Conservation (phyloP, 1,140 invertebrate species). For the Hestina assimilis region DNA sequence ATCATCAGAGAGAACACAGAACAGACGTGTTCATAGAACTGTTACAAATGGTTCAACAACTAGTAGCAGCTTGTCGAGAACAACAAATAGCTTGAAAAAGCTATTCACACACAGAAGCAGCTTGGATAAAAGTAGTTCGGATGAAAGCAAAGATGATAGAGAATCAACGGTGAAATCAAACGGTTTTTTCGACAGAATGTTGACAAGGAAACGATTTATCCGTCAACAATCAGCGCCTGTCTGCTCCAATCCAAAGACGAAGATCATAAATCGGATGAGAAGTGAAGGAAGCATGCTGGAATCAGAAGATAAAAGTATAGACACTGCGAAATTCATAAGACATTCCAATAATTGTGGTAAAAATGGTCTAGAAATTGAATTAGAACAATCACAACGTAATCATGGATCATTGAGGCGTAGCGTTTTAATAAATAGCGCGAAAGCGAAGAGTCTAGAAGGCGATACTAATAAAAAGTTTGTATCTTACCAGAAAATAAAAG, state of each 20-base stretch:
- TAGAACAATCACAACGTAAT: slow-evolving; percentile 39
- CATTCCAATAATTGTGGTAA: slow-evolving; percentile 60
- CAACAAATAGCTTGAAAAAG: slow-evolving; percentile 69
- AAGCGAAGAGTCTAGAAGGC: slow-evolving; percentile 64
- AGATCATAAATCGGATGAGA: slow-evolving; percentile 53
- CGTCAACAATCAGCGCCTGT: slow-evolving; percentile 69
- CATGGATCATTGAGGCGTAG: slow-evolving; percentile 68
- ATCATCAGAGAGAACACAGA: slow-evolving; percentile 46
- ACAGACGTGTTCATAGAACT: slow-evolving; percentile 51
- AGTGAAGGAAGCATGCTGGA: slow-evolving; percentile 62
- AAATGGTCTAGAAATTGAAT: slow-evolving; percentile 50
- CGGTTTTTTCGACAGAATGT: slow-evolving; percentile 60
- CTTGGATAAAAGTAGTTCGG: slow-evolving; percentile 63
- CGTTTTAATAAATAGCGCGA: slow-evolving; percentile 72
- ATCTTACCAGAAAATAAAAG: slow-evolving; percentile 59
- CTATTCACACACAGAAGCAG: slow-evolving; percentile 70
- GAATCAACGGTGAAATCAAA: slow-evolving; percentile 39
- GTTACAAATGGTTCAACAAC: slow-evolving; percentile 79
- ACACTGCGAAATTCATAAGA: slow-evolving; percentile 47
- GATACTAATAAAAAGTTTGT: slow-evolving; percentile 55
- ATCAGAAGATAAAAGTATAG: slow-evolving; percentile 39
- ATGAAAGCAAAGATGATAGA: slow-evolving; percentile 48
- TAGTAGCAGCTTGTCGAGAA: slow-evolving; percentile 75
- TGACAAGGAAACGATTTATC: slow-evolving; percentile 55
- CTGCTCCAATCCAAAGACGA: slow-evolving; percentile 47